Percentiles rank a stretch among this genome's conserved stretches.
Conservation (phyloP, 2,113 vertebrate genomes). For the Toxostoma redivivum region DNA sequence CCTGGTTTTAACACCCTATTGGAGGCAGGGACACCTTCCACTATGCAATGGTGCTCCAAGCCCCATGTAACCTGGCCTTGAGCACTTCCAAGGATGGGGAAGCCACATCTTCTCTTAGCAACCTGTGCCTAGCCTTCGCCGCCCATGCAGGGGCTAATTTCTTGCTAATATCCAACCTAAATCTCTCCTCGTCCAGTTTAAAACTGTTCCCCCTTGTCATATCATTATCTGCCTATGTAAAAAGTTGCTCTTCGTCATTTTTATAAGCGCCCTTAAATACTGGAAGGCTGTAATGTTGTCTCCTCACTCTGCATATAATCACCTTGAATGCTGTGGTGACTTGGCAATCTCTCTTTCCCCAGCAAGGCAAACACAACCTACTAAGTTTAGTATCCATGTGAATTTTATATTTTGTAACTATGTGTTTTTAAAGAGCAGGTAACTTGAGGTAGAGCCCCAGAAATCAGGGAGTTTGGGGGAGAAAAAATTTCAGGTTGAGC, state of each 20-base stretch:
- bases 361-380: not conserved
- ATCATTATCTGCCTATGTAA: not conserved
- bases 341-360: not conserved
- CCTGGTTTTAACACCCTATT: not conserved
- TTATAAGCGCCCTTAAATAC: not conserved
- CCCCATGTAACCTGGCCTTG: not conserved
- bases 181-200: not conserved
- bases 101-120: not conserved
- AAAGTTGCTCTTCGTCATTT: not conserved
- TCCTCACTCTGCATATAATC: not conserved
- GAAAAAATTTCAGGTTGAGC: not conserved
- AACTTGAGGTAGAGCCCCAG: not conserved
- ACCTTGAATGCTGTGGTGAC: not conserved
- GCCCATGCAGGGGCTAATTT: not conserved
- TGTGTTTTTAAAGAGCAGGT: fast-evolving
- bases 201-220: not conserved
- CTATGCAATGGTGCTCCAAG: not conserved
- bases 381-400: not conserved
- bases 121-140: not conserved
- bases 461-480: not conserved
- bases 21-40: not conserved
- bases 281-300: not conserved
- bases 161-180: not conserved
- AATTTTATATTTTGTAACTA: not conserved
- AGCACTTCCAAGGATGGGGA: not conserved